These are phyloP conservation scores for Gadus macrocephalus DNA, from an alignment of 2,113 vertebrate species.

Conservation along the genomic window DNA sequence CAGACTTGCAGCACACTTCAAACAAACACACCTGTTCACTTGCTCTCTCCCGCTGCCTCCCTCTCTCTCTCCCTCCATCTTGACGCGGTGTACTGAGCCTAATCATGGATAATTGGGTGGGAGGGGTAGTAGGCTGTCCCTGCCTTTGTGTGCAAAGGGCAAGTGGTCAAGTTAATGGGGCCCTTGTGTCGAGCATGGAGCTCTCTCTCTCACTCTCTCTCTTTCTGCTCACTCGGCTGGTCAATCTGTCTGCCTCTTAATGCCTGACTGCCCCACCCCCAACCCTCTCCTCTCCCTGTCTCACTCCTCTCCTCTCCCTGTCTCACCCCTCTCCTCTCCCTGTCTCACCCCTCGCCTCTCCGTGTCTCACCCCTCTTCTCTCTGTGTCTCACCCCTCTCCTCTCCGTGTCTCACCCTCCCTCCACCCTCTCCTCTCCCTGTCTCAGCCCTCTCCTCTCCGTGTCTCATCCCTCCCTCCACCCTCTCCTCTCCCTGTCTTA, in stretches of 20 bases:
- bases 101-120: slow-evolving; percentile 99
- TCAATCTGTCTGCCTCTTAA: slow-evolving; percentile 42
- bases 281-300: slow-evolving; percentile 41
- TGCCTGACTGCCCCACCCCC: slow-evolving; percentile 26
- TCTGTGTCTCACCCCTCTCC: too few relatives aligned
- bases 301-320: slow-evolving; percentile 37
- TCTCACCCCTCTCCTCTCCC: too few relatives aligned
- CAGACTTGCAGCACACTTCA: too few relatives aligned
- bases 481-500: slow-evolving; percentile 14
- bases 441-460: too few relatives aligned
- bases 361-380: too few relatives aligned
- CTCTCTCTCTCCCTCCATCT: slow-evolving; percentile 84
- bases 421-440: too few relatives aligned
- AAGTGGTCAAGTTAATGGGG: slow-evolving; percentile 99
- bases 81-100: slow-evolving; percentile 99
- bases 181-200: slow-evolving; percentile 90
- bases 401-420: too few relatives aligned
- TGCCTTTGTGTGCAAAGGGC: slow-evolving; percentile 98
- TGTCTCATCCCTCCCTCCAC: too few relatives aligned
- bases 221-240: slow-evolving; percentile 63
- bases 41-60: slow-evolving; percentile 21
- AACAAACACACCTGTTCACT: slow-evolving; percentile 4
- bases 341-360: too few relatives aligned
- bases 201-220: slow-evolving; percentile 65
- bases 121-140: slow-evolving; percentile 95